These are phyloP conservation scores for Myotis myotis DNA, from an alignment of 2,797 vertebrate species.

Conservation along the genomic window DNA sequence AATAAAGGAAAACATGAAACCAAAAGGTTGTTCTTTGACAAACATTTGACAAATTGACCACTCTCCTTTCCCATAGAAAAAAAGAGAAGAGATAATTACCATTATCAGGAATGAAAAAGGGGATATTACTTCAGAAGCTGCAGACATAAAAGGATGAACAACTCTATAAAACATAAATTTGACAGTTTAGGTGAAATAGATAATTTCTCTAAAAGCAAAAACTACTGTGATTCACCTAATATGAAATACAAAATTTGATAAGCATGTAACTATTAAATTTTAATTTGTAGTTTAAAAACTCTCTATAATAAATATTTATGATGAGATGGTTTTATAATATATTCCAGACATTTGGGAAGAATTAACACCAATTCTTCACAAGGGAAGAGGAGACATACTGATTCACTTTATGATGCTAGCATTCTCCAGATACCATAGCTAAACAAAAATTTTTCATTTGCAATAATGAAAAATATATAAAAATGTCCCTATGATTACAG, in stretches of 20 bases:
- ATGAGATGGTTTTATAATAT: not conserved
- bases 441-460: not conserved
- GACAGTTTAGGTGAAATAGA: not conserved
- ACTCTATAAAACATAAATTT: not conserved
- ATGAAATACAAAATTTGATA: constrained; percentile 17
- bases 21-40: not conserved
- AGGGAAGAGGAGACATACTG: not conserved
- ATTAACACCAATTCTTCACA: not conserved
- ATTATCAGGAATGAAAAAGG: not conserved
- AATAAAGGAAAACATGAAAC: not conserved
- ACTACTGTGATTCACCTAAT: not conserved
- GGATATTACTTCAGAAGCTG: not conserved
- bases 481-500: not conserved
- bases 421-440: not conserved
- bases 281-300: not conserved
- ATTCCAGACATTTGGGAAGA: not conserved
- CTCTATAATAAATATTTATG: not conserved
- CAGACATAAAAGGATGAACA: not conserved
- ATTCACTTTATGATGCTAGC: not conserved
- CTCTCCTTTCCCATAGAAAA: not conserved
- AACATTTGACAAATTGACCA: not conserved
- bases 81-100: not conserved
- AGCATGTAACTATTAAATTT: not conserved
- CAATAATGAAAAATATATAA: not conserved
- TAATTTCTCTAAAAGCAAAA: not conserved